Evolutionary conservation across 2,113 vertebrate species (phyloP), one percentile per base, ranked within the genome.

Genomic region (Rhinichthys klamathensis): DNA sequence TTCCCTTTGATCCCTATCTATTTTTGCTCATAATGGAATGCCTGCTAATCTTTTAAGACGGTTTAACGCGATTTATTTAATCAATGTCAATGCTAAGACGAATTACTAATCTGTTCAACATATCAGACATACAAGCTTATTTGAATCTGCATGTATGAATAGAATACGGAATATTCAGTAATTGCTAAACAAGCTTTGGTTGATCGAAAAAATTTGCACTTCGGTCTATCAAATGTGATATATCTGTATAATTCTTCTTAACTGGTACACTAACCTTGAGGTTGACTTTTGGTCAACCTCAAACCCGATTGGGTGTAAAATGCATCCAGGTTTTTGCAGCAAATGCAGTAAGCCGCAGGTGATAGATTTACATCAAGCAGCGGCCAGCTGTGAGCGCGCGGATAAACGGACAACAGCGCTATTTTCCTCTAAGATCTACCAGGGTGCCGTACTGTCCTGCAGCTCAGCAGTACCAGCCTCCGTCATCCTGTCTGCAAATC

Each of bases 1-100:
- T 54, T 86, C 30, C n/a, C 82, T 85, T 84, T 84, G 87, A 90
- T 84, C 46, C 65, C 80, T 75, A 88, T 86, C 82, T 81, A 86
- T 84, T 75, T 84, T 82, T 41, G 72, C 54, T 69, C 38, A 86
- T 84, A 86, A 88, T 75, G 79, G 75, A 63, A 67, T 0, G 69
- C 49, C 54, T 75, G 82, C 63, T 88, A 90, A 88, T 90, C 89
- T 88, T 88, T 90, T 87, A 83, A 90, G 86, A 87, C 25, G 76
- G 73, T 85, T 86, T 89, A 86, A 85, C 58, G 25, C 35, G 83
- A 86, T 88, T 86, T 88, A 75, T 83, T 72, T 79, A 90, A 88
- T 88, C 85, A 88, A 88, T 87, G 83, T 80, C 46, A 88, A 87
- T 49, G 87, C 81, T 83, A 84, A 85, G 77, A 87, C 67, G 46